Evolutionary conservation across 2,113 vertebrate species (phyloP), one percentile per base, ranked within the genome.

Genomic region (Daubentonia madagascariensis): DNA sequence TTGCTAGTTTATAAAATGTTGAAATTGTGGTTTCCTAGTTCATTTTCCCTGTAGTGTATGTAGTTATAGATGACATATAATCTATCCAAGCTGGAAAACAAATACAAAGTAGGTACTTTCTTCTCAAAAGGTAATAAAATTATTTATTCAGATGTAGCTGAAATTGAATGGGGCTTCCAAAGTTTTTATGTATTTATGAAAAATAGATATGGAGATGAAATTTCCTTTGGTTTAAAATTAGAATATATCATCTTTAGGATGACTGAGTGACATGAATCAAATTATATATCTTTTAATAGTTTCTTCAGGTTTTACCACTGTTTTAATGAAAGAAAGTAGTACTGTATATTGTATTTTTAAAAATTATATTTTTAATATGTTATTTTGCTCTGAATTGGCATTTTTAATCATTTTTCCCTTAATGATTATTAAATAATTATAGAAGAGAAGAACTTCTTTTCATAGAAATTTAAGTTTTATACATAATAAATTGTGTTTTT

Each of bases 201-300:
- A 95, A 95, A 85, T 61, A 96, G 37, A 85, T 91, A 86, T 89
- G 30, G 45, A 89, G 25, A 22, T 96, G 12, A 93, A 88, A 93
- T 92, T 93, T 91, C 35, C 73, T 94, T 85, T 68, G 85, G 18
- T 88, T 72, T 89, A 89, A 90, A 32, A 83, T 85, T 86, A 90
- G 45, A 78, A 73, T 67, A n/a, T 76, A 78, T 35, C n/a, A 83
- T 57, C 23, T 52, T 72, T 91, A 89, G n/a, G 20, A 84, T 89
- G 22, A 12, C 50, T 96, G 67, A 85, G 35, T 93, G 48, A 85
- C 25, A 79, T 48, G 32, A 75, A 80, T 85, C 86, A 91, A 65
- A 92, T 83, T 92, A 30, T 32, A 10, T 43, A 23, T 85, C 35
- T 94, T 91, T 75, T 43, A 84, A 92, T 4, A 65, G 50, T 91